These are phyloP conservation scores for Ennomos quercinarius DNA, from an alignment of 2,888 invertebrate genomes.

Conservation along the genomic window DNA sequence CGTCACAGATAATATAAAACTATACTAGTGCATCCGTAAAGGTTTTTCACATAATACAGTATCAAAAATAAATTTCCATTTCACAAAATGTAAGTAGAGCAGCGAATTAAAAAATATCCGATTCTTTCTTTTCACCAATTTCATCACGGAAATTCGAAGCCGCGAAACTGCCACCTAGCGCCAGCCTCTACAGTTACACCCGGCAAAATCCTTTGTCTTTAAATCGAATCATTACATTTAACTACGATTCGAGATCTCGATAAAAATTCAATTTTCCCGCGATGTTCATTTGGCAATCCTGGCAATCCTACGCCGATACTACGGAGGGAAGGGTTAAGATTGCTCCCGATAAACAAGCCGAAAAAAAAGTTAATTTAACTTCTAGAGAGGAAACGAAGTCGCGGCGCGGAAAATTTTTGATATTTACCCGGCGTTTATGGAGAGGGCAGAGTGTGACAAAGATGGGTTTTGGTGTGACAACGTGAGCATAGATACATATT, in stretches of 20 bases:
- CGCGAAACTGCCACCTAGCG: conserved; percentile 40
- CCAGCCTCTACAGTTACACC: conserved; percentile 19
- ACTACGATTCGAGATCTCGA: conserved; percentile 72
- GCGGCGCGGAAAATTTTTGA: conserved; percentile 58
- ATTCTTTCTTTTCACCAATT: not conserved
- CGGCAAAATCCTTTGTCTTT: conserved; percentile 46
- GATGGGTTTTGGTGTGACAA: conserved; percentile 48
- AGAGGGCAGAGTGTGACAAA: conserved; percentile 45
- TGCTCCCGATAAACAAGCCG: conserved; percentile 76
- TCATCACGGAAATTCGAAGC: conserved; percentile 21
- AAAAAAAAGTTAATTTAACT: conserved; percentile 82
- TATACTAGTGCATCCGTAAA: no score
- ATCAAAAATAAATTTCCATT: no score
- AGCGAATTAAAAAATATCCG: no score
- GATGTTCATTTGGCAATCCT: conserved; percentile 74
- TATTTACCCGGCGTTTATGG: conserved; percentile 51
- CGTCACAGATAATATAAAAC: no score
- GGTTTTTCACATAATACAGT: no score
- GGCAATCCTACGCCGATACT: conserved; percentile 60
- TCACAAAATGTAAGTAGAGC: no score
- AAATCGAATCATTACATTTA: conserved; percentile 60
- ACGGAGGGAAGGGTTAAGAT: conserved; percentile 72
- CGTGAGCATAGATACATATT: no score
- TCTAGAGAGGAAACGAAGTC: conserved; percentile 75
- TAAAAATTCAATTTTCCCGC: conserved; percentile 82